Base-by-base conservation (phyloP, 2,797 vertebrate species). In the Chaetophractus vellerosus region DNA sequence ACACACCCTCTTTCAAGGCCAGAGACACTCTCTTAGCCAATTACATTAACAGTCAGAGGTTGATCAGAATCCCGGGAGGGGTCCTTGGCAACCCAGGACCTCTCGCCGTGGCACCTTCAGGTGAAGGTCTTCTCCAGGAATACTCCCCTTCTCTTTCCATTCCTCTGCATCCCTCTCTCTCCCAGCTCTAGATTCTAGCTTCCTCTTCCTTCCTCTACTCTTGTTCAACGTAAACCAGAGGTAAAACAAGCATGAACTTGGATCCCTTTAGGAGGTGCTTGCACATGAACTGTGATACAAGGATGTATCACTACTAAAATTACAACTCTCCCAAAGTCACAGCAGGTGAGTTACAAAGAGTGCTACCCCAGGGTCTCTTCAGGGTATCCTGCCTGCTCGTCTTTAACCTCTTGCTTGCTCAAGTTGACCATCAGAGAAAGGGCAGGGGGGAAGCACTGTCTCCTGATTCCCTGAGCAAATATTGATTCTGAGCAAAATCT, bases 371-470 rank as follows among this genome's bases (percentile, higher is more conserved):
- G 45, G 52, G 41, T 3, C 64, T 38, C 11, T 16, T 26, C 9
- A 8, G 11, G 33, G 33, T 33, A 18, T 3, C 61, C 63, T 50
- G 41, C 16, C 16, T 15, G 8, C 59, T 48, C 78, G 23, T 45
- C 57, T 6, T 52, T 8, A 41, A 36, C 68, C 23, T 26, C 68
- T 52, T 10, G 16, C 15, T 59, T 41, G 26, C 18, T 76, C 36
- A 63, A 0, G 0, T 14, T 0, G 10, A 41, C 26, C 9, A 11
- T 26, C 23, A 48, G 33, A 24, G 6, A 68, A 52, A 19, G 55
- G 21, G 45, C 33, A 45, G 21, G 33, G 4, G 16, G 2, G 19
- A 31, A 71, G 41, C 1, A 5, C 9, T 9, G 24, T 33, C 41
- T 55, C 64, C 21, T 33, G 26, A 50, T 24, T 41, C 36, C 18